phyloP scores from a whole-genome alignment of 2,113 vertebrate genomes.

The Cairina moschata region DNA sequence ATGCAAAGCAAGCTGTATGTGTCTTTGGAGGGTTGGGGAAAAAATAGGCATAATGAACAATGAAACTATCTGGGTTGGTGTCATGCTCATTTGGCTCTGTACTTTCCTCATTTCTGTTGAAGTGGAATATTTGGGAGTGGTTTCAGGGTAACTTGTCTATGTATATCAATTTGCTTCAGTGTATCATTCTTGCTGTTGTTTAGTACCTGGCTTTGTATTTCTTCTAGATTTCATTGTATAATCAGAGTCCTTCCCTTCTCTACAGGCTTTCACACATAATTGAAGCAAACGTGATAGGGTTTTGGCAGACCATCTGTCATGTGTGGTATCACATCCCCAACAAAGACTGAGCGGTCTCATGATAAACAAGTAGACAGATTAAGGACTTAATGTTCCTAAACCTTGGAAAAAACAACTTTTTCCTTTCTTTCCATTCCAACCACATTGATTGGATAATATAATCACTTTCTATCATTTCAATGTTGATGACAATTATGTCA shows the following conservation, averaged over 20 bases:
- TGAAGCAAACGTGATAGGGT: conserved; percentile 17
- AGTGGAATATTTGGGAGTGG: not conserved
- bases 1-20: not conserved
- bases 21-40: not conserved
- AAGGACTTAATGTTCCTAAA: conserved; percentile 52
- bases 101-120: not conserved
- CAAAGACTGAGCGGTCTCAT: conserved; percentile 18
- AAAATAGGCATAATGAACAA: not conserved
- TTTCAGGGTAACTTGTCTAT: not conserved
- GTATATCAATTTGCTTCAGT: not conserved
- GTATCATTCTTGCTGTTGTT: not conserved
- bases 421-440: not conserved
- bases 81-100: not conserved
- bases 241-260: not conserved
- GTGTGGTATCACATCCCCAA: not conserved
- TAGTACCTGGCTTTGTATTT: conserved; percentile 8
- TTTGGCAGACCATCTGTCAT: conserved; percentile 39
- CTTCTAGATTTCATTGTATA: conserved; percentile 4
- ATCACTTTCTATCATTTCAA: not conserved
- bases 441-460: not conserved
- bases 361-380: conserved; percentile 48
- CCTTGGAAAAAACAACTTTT: not conserved
- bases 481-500: not conserved
- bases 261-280: conserved; percentile 38
- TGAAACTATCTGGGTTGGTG: not conserved